Percentiles rank a stretch among this genome's conserved stretches.
Conservation (phyloP, 2,113 vertebrate species). For the Hippocampus comes region DNA sequence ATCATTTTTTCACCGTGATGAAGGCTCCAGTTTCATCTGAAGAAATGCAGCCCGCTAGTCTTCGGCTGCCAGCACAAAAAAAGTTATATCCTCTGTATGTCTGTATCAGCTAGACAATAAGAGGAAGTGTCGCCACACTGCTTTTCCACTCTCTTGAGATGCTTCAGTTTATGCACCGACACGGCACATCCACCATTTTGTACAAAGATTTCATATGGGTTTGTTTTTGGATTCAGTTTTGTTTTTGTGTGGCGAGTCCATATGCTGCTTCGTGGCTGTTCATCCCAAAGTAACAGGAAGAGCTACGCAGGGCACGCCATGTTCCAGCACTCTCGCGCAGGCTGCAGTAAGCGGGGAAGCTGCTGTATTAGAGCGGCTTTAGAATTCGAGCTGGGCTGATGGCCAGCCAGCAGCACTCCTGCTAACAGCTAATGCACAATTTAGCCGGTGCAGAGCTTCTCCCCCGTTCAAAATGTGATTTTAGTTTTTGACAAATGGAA, state of each 20-base stretch:
- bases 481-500: not conserved
- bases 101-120: not conserved
- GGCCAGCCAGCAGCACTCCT: constrained; percentile 21
- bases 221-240: not conserved
- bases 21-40: too few relatives aligned
- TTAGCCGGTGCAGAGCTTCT: constrained; percentile 17
- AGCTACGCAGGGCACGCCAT: constrained; percentile 9
- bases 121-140: not conserved
- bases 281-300: constrained; percentile 26
- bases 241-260: constrained; percentile 1
- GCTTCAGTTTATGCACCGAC: constrained; percentile 50
- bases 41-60: too few relatives aligned
- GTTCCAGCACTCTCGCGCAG: constrained; percentile 20
- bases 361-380: constrained; percentile 40
- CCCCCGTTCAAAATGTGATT: not conserved
- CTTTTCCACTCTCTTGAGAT: constrained; percentile 32
- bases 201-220: not conserved
- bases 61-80: too few relatives aligned
- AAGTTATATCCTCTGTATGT: not conserved
- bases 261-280: constrained; percentile 20
- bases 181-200: constrained; percentile 11
- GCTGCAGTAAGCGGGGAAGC: constrained; percentile 16
- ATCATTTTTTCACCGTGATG: too few relatives aligned
- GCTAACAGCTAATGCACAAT: constrained; percentile 22
- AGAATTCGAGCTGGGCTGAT: constrained; percentile 33